These are phyloP conservation scores for Illadopsis cleaveri DNA, from an alignment of 2,113 vertebrate genomes.

Conservation along the genomic window DNA sequence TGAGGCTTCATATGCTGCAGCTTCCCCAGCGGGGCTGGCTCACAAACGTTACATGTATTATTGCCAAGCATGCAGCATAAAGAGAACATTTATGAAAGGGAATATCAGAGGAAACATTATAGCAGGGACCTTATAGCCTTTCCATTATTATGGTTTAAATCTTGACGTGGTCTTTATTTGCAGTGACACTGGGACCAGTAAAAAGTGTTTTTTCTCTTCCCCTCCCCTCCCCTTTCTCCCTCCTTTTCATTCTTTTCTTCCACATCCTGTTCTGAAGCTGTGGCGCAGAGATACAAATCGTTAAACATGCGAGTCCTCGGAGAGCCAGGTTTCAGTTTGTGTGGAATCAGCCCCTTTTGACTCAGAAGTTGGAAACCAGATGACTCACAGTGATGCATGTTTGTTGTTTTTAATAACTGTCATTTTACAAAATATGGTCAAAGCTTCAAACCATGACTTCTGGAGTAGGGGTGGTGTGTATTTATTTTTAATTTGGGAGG, in stretches of 20 bases:
- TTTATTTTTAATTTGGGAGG: conserved; percentile 48
- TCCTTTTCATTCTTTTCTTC: conserved; percentile 62
- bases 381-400: conserved; percentile 68
- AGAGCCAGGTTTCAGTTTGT: conserved; percentile 62
- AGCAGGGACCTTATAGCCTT: conserved; percentile 75
- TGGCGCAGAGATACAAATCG: conserved; percentile 49
- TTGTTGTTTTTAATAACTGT: conserved; percentile 74
- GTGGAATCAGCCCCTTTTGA: conserved; percentile 69
- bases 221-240: conserved; percentile 55
- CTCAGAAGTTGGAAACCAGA: conserved; percentile 72
- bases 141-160: conserved; percentile 79
- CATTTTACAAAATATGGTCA: conserved; percentile 64
- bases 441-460: conserved; percentile 54
- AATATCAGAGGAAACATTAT: conserved; percentile 74
- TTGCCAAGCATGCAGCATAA: conserved; percentile 60
- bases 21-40: neutral
- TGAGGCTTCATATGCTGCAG: neutral
- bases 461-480: conserved; percentile 28
- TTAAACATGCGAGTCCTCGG: conserved; percentile 43
- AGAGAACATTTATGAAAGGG: conserved; percentile 74
- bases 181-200: conserved; percentile 68
- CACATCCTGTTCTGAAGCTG: conserved; percentile 69
- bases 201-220: conserved; percentile 44
- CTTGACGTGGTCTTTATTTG: conserved; percentile 72
- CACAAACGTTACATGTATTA: conserved; percentile 40